A percentile compares a stretch with the other conserved stretches of the same genome.
phyloP scores from a whole-genome alignment of 2,113 vertebrate species.

The Bostrychus sinensis region DNA sequence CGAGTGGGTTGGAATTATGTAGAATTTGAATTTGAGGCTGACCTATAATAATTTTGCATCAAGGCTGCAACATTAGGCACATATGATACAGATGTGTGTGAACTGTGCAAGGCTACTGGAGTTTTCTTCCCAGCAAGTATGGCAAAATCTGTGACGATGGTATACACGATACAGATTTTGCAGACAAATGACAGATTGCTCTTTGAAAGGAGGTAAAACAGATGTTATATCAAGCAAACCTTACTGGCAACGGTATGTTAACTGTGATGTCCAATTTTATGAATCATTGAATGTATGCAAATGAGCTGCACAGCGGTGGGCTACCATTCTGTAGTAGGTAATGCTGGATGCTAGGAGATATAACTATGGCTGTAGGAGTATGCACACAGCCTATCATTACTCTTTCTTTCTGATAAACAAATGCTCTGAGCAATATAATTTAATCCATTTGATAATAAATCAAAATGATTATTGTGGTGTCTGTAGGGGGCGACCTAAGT shows the following conservation, averaged over 20 bases:
- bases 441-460: neutral
- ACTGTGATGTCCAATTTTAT: neutral
- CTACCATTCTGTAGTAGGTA: neutral
- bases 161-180: neutral
- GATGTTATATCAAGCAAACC: neutral
- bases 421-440: slow-evolving; percentile 4
- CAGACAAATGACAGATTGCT: neutral
- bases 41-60: no score
- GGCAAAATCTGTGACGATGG: neutral
- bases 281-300: slow-evolving; percentile 1
- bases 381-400: neutral
- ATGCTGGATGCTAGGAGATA: slow-evolving; percentile 1
- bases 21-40: no score
- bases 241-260: neutral
- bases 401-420: neutral
- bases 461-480: slow-evolving; percentile 1
- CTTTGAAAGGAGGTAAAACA: neutral
- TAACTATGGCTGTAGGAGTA: neutral
- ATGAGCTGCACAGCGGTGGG: neutral
- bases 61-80: no score
- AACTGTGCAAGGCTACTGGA: no score
- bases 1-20: neutral
- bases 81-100: no score
- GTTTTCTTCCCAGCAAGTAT: no score
- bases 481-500: neutral